Evolutionary conservation across 2,888 invertebrate species (phyloP).

Genomic region (Prenolepis imparis): DNA sequence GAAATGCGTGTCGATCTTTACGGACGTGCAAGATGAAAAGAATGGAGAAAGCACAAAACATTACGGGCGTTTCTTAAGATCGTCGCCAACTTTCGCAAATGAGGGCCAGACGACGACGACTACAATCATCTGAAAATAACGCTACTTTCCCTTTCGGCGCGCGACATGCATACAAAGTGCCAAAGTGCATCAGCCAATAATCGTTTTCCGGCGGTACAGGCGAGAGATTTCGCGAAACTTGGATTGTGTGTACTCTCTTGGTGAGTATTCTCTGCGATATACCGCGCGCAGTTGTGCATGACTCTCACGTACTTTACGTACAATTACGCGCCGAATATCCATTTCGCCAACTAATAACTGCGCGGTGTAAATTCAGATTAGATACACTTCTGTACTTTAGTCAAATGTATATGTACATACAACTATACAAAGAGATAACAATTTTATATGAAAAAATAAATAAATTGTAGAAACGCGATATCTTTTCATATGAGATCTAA

Average conservation of each 20-base stretch:
- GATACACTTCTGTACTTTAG: constrained; percentile 13
- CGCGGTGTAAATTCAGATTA: constrained; percentile 44
- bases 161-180: constrained; percentile 66
- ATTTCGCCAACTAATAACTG: constrained; percentile 48
- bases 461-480: neutral
- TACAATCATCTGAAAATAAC: constrained; percentile 68
- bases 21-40: constrained; percentile 1
- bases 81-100: constrained; percentile 60
- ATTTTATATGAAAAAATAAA: neutral
- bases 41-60: constrained; percentile 39
- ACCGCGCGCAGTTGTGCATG: constrained; percentile 27
- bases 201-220: constrained; percentile 63
- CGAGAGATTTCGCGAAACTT: constrained; percentile 60
- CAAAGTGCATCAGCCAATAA: constrained; percentile 63
- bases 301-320: constrained; percentile 46
- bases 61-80: constrained; percentile 33
- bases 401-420: neutral
- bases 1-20: neutral
- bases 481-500: neutral
- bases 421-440: neutral
- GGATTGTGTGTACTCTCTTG: constrained; percentile 51
- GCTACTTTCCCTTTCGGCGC: constrained; percentile 70
- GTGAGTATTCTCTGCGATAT: neutral
- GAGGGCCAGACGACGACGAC: constrained; percentile 60
- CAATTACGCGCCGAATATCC: constrained; percentile 46